Evolutionary conservation across 2,888 invertebrate species (phyloP), one percentile per base, ranked within the genome.

Genomic region (Pristionchus japonicus): DNA sequence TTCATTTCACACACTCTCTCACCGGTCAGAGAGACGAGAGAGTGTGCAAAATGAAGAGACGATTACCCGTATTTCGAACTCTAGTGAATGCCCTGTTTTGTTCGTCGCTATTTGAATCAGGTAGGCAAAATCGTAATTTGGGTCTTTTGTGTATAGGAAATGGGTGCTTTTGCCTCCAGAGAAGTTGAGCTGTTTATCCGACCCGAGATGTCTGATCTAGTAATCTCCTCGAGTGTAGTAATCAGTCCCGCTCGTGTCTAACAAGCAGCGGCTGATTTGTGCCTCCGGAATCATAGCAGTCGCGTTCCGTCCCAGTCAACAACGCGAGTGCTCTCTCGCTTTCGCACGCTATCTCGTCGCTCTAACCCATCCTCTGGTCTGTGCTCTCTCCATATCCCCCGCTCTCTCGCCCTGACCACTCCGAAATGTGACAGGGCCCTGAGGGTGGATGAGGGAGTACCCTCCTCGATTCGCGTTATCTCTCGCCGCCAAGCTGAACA

Each of bases 401-500:
- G 6, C 23, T 80, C 80, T 80, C 80, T 80, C 9, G 40, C 80
- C 23, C 23, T 77, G 52, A 47, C 57, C 31, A 43, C 40, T 37
- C 87, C 23, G 61, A 88, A 88, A 88, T 87, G 89, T 89, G 89
- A 64, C 87, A 52, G 20, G 64, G 61, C 64, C 85, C 34, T 89
- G 88, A 88, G 89, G 88, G 88, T 88, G 80, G 88, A 52, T 52
- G 52, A 52, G 52, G 34, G 49, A 52, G 82, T 27, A 52, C 34
- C 61, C 84, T 84, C 61, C 47, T 23, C n/a, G 27, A 47, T 27
- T 34, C 37, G 13, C 84, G 3, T n/a, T 0, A 20, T 84, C 61
- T 61, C 61, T 84, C 61, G 31, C 83, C 80, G 82, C 23, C 52
- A n/a, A 40, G 74, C 31, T 27, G 40, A 52, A 77, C 87, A 87